Base-by-base conservation (phyloP, 2,888 invertebrate genomes). In the Ichneumon xanthorius region DNA sequence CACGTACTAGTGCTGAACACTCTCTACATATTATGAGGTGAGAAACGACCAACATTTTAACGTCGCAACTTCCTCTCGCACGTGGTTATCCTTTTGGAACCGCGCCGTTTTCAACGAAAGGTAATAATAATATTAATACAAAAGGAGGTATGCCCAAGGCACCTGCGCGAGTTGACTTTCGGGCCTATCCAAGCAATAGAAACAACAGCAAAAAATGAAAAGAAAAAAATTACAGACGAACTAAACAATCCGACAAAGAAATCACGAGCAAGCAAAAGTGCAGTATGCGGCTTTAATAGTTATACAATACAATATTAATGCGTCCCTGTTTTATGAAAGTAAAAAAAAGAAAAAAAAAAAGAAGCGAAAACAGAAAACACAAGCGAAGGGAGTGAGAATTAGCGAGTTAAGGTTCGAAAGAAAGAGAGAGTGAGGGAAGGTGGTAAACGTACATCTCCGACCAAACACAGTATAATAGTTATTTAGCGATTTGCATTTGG, bases 1-100 rank as follows among this genome's bases (percentile, higher is more conserved):
- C 98, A 99, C 95, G 99, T 99, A 93, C 96, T 99, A 95, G 98
- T 99, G 94, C 96, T 99, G 95, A 98, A 98, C 95, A 98, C 98
- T 92, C 96, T 98, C 94, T 98, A 98, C 95, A 97, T 98, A 96
- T 96, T 97, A 95, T 97, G 97, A 97, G 96, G 96, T 94, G 94
- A 94, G 90, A 90, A 88, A 89, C 91, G 90, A 90, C 89, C 88
- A 89, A 89, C 77, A 72, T 88, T 85, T 86, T 85, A 86, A 89
- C 86, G 88, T 89, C 87, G 86, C 89, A 88, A 89, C 88, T 90
- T 90, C 88, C 87, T 85, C 86, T 45, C 79, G 85, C 85, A 84
- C 88, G 87, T 87, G 90, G 89, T 88, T 86, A 87, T 89, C 88
- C 88, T 89, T 88, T 88, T 89, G 88, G 88, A 89, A 90, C 90